Conservation (phyloP, 2,888 invertebrate genomes). For the Conomelus anceps region DNA sequence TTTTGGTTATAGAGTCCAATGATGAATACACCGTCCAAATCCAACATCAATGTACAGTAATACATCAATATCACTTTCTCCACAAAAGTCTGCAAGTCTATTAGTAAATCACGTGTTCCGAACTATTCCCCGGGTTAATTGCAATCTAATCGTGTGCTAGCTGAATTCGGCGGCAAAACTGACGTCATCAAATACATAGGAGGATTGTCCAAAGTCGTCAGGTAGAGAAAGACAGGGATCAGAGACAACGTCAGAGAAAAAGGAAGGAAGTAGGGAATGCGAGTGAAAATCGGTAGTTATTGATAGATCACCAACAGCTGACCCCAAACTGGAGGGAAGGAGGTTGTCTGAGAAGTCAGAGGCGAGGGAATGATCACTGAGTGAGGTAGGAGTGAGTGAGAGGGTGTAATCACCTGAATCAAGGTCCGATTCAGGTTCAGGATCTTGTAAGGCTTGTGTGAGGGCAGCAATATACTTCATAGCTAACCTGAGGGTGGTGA, state of each 20-base stretch:
- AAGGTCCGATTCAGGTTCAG: constrained; percentile 38
- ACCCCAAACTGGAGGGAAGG: neutral
- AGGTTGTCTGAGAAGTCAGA: neutral
- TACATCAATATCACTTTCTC: too few species aligned
- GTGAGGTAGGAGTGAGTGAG: constrained; percentile 27
- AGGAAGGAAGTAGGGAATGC: neutral
- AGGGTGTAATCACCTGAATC: constrained; percentile 39
- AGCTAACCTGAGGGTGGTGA: constrained; percentile 76
- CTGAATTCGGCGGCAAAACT: constrained; percentile 3
- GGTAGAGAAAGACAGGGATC: neutral
- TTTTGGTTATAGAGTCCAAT: too few species aligned
- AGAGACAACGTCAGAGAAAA: neutral
- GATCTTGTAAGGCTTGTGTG: constrained; percentile 52
- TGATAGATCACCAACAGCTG: neutral
- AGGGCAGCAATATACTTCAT: constrained; percentile 80
- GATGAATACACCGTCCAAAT: too few species aligned
- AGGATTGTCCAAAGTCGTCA: neutral
- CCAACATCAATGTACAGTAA: too few species aligned
- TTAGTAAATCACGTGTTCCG: too few species aligned
- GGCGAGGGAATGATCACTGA: constrained; percentile 27
- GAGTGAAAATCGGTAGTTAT: neutral
- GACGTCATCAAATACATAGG: constrained; percentile 12
- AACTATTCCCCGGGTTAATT: too few species aligned
- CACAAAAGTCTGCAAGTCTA: too few species aligned
- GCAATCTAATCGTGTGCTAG: constrained; percentile 7